phyloP scores from a whole-genome alignment of 2,888 invertebrate genomes.

The Lamproptera curius region DNA sequence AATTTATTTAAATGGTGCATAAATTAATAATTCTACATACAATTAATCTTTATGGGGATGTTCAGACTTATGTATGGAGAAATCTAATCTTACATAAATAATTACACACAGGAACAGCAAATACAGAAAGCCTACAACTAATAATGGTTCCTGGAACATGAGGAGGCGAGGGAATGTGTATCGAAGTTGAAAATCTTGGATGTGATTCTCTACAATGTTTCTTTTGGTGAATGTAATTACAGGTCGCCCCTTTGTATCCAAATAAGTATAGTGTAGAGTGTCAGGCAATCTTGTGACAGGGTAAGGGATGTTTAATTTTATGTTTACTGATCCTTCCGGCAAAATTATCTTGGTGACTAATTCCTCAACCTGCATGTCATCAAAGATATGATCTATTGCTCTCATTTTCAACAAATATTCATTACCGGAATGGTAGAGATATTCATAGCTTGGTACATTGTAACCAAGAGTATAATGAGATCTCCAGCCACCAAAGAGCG shows the following conservation, averaged over 20 bases:
- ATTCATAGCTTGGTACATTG: conserved; percentile 98
- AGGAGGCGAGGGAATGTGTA: conserved; percentile 92
- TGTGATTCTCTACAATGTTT: conserved; percentile 97
- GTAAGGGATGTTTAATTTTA: conserved; percentile 90
- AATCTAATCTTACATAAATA: conserved; percentile 96
- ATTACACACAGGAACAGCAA: conserved; percentile 94
- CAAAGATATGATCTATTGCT: conserved; percentile 96
- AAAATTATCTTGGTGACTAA: conserved; percentile 92
- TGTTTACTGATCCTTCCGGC: conserved; percentile 93
- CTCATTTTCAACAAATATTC: conserved; percentile 94
- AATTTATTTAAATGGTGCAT: too few species aligned
- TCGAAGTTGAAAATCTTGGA: conserved; percentile 93
- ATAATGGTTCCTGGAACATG: conserved; percentile 95
- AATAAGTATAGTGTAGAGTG: conserved; percentile 91
- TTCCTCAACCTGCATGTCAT: conserved; percentile 97
- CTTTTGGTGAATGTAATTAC: conserved; percentile 89
- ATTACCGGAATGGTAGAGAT: conserved; percentile 89
- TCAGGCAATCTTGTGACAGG: conserved; percentile 85
- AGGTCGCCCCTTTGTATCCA: conserved; percentile 96
- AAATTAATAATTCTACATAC: conserved; percentile 34
- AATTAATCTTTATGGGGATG: conserved; percentile 74
- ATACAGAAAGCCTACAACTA: conserved; percentile 93
- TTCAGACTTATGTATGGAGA: conserved; percentile 90
- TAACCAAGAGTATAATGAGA: conserved; percentile 98
- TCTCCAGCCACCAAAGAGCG: conserved; percentile 99